phyloP scores from a whole-genome alignment of 2,797 vertebrate genomes.

The Enteromius viviparus region DNA sequence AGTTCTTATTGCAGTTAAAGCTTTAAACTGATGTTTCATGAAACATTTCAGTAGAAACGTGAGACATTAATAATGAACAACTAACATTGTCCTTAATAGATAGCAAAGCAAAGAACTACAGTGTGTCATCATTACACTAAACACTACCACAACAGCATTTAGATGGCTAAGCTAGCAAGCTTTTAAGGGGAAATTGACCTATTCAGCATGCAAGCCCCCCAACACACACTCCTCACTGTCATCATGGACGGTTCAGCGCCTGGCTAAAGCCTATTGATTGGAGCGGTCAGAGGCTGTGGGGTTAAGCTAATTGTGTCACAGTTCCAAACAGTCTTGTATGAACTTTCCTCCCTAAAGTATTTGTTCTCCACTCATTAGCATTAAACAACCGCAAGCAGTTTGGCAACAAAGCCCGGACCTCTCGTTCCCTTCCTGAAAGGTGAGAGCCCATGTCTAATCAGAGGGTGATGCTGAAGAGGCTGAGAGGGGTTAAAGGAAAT shows the following conservation, averaged over 20 bases:
- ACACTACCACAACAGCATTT: neutral
- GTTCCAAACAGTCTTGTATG: slow-evolving; percentile 49
- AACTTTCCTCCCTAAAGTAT: slow-evolving; percentile 50
- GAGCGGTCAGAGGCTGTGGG: slow-evolving; percentile 55
- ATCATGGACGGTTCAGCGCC: slow-evolving; percentile 51
- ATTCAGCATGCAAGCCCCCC: slow-evolving; percentile 29
- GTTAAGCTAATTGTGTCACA: slow-evolving; percentile 62
- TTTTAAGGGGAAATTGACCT: slow-evolving; percentile 15
- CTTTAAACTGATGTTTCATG: neutral
- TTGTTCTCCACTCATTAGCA: slow-evolving; percentile 66
- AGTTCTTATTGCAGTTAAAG: neutral
- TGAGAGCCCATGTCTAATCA: slow-evolving; percentile 26
- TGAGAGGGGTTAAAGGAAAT: slow-evolving; percentile 41
- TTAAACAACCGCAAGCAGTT: slow-evolving; percentile 77
- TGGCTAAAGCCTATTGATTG: slow-evolving; percentile 72
- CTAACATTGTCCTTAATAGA: neutral
- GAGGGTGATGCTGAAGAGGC: slow-evolving; percentile 17
- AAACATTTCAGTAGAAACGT: neutral
- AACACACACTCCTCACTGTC: slow-evolving; percentile 34
- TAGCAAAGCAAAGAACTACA: neutral
- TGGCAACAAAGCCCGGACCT: slow-evolving; percentile 74
- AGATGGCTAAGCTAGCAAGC: neutral
- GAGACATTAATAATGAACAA: neutral
- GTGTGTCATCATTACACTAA: slow-evolving; percentile 13
- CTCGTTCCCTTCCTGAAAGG: slow-evolving; percentile 25